phyloP scores from a whole-genome alignment of 2,888 invertebrate genomes.

The Pheosia gnoma region DNA sequence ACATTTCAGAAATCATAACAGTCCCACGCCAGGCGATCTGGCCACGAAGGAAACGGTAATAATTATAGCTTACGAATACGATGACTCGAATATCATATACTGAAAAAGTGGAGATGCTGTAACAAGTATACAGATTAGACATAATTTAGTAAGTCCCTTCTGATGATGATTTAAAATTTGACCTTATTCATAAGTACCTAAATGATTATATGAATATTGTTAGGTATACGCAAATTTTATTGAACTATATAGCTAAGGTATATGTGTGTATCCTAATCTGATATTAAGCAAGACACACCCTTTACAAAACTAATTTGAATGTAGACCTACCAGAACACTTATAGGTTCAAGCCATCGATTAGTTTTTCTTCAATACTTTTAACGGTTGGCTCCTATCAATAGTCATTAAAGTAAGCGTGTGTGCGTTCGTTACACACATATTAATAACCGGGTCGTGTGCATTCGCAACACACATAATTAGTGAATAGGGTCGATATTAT shows the following conservation, averaged over 20 bases:
- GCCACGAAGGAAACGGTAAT: slow-evolving; percentile 68
- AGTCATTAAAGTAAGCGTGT: slow-evolving; percentile 55
- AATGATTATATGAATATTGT: too few relatives aligned
- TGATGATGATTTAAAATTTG: too few relatives aligned
- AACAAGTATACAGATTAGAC: too few relatives aligned
- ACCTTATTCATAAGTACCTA: too few relatives aligned
- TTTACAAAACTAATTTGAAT: neutral
- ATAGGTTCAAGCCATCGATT: slow-evolving; percentile 66
- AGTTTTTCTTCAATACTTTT: slow-evolving; percentile 68
- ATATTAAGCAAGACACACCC: too few relatives aligned
- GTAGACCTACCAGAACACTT: slow-evolving; percentile 16
- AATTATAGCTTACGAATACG: slow-evolving; percentile 62
- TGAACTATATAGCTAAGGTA: too few relatives aligned
- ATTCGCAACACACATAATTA: slow-evolving; percentile 84
- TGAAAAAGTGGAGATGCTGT: neutral
- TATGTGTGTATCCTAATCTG: too few relatives aligned
- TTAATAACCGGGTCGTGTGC: slow-evolving; percentile 55
- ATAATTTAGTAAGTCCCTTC: too few relatives aligned
- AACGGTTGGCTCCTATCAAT: slow-evolving; percentile 72
- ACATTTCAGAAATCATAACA: slow-evolving; percentile 77
- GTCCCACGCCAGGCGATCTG: slow-evolving; percentile 65
- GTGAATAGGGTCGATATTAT: slow-evolving; percentile 82
- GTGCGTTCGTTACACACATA: slow-evolving; percentile 34
- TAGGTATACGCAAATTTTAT: too few relatives aligned
- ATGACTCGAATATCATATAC: neutral